Base-by-base conservation (phyloP, 2,888 invertebrate species). In the Dendrolimus pini region DNA sequence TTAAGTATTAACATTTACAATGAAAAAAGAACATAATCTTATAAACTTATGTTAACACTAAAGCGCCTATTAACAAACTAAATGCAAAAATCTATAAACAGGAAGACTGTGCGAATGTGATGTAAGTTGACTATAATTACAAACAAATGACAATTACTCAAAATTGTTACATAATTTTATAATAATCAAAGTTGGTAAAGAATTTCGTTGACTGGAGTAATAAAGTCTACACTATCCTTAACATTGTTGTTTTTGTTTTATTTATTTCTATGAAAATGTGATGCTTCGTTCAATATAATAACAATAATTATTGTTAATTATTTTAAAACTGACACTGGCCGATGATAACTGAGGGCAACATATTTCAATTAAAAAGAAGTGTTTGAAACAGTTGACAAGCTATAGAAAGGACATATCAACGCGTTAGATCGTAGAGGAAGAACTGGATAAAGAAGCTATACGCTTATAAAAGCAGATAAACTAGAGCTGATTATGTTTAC, bases 31-130 rank as follows among this genome's bases (percentile, higher is more conserved):
- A 66, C 57, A 73, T 71, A 71, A 59, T 68, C 72, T 73, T 70
- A 59, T 61, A 61, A 65, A 68, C 65, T 66, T 67, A 63, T 60
- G 61, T 55, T 59, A 71, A 77, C 63, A 60, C 77, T 79, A 80
- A 77, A 78, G 73, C 74, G 63, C 69, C 80, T 87, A 85, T 70
- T 65, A 70, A 65, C 61, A 83, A 86, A 80, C 85, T 89, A 89
- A 89, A 89, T 89, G 89, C 89, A 87, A 41, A 57, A 57, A 55
- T 41, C 52, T 84, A 85, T 80, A 68, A 82, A 83, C 80, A 83
- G 88, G 86, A 88, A 87, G 88, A 88, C 86, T 78, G 74, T 69
- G 71, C 69, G 69, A 71, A 78, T 72, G 66, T 74, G 75, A 54
- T 54, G 74, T 77, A 74, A 75, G 71, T 72, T 85, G 83, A 85